A percentile compares a stretch with the other conserved stretches of the same genome.
phyloP scores from a whole-genome alignment of 1,140 invertebrate genomes.

The Asbolus verrucosus region DNA sequence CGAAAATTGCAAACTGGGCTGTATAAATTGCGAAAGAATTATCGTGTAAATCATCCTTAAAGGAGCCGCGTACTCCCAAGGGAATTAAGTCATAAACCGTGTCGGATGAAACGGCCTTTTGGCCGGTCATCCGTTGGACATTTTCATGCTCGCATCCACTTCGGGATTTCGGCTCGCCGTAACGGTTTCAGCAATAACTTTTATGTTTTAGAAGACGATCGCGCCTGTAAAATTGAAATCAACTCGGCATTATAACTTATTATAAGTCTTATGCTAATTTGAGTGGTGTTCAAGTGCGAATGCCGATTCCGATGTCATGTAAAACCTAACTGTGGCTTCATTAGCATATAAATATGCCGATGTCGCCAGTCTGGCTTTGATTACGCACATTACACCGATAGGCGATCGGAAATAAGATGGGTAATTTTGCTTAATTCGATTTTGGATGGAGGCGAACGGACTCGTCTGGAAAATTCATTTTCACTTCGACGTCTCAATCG shows the following conservation, averaged over 20 bases:
- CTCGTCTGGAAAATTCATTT: slow-evolving; percentile 14
- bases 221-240: slow-evolving; percentile 51
- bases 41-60: background rate
- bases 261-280: slow-evolving; percentile 46
- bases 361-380: slow-evolving; percentile 51
- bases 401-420: slow-evolving; percentile 21
- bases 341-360: slow-evolving; percentile 53
- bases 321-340: slow-evolving; percentile 47
- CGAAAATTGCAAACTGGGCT: too few species aligned
- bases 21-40: too few species aligned
- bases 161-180: slow-evolving; percentile 1
- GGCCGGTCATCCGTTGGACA: slow-evolving; percentile 1
- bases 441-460: slow-evolving; percentile 17
- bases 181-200: slow-evolving; percentile 47
- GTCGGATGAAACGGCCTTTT: background rate
- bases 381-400: slow-evolving; percentile 5
- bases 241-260: slow-evolving; percentile 45
- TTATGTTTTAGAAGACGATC: slow-evolving; percentile 48
- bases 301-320: slow-evolving; percentile 45
- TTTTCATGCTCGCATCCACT: slow-evolving; percentile 14
- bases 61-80: slow-evolving; percentile 9
- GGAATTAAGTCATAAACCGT: slow-evolving; percentile 9
- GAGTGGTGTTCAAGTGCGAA: slow-evolving; percentile 49
- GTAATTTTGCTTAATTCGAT: slow-evolving; percentile 27
- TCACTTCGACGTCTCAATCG: slow-evolving; percentile 5